phyloP scores from a whole-genome alignment of 1,140 invertebrate species.

The Leptinotarsa texana region DNA sequence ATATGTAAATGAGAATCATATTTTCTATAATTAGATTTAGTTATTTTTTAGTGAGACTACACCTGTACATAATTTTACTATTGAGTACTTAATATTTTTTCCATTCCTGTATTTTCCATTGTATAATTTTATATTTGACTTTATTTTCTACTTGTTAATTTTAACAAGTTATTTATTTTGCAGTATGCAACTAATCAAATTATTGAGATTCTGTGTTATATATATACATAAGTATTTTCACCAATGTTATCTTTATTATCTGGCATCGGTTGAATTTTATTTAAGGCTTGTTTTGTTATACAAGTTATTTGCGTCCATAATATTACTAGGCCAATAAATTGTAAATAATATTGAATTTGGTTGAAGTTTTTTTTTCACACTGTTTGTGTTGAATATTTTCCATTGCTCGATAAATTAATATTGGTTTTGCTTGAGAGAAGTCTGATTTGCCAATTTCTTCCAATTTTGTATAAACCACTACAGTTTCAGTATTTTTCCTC shows the following conservation, averaged over 20 bases:
- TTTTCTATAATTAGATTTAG: slow-evolving; percentile 46
- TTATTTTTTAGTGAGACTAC: slow-evolving; percentile 42
- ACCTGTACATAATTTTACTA: slow-evolving; percentile 40
- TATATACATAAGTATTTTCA: slow-evolving; percentile 7
- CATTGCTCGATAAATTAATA: no score
- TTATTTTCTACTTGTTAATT: slow-evolving; percentile 14
- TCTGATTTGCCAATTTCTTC: no score
- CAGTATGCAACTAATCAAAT: slow-evolving; percentile 8
- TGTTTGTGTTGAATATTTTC: no score
- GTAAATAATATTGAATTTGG: slow-evolving; percentile 21
- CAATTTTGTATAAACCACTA: no score
- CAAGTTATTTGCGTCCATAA: slow-evolving; percentile 54
- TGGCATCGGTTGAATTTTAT: slow-evolving; percentile 34
- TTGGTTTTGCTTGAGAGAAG: no score
- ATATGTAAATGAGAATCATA: slow-evolving; percentile 28
- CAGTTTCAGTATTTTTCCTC: no score
- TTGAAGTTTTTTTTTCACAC: not conserved
- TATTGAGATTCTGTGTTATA: slow-evolving; percentile 1
- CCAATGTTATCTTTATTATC: slow-evolving; percentile 26
- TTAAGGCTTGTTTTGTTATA: slow-evolving; percentile 50
- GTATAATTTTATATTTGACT: slow-evolving; percentile 22
- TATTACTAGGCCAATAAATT: slow-evolving; percentile 34
- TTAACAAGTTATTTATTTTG: slow-evolving; percentile 10
- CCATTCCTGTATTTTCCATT: slow-evolving; percentile 27
- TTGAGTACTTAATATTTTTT: slow-evolving; percentile 45